phyloP scores from a whole-genome alignment of 1,140 invertebrate species.

The Teleopsis dalmanni region DNA sequence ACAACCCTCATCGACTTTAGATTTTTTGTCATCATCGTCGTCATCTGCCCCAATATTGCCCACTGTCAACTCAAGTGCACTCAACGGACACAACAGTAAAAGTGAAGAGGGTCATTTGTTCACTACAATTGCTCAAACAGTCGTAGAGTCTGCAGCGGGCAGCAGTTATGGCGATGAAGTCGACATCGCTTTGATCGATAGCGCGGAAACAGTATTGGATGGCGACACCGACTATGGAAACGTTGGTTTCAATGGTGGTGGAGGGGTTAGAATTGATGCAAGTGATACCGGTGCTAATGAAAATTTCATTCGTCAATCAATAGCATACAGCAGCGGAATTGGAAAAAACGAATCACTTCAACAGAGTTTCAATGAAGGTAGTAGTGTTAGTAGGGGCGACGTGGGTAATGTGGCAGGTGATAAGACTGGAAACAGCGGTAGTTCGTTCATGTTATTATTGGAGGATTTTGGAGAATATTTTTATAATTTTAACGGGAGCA shows the following conservation, averaged over 20 bases:
- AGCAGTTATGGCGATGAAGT: slow-evolving; percentile 9
- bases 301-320: slow-evolving; percentile 7
- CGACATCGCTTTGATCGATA: slow-evolving; percentile 35
- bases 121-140: neutral
- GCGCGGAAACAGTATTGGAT: slow-evolving; percentile 32
- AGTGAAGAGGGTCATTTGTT: neutral
- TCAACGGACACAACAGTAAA: slow-evolving; percentile 1
- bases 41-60: slow-evolving; percentile 3
- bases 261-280: slow-evolving; percentile 4
- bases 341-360: slow-evolving; percentile 1
- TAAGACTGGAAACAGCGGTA: slow-evolving; percentile 38
- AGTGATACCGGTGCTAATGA: slow-evolving; percentile 7
- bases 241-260: slow-evolving; percentile 24
- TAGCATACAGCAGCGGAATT: neutral
- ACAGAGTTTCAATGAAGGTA: slow-evolving; percentile 1
- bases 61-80: neutral
- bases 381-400: neutral
- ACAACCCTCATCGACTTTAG: neutral
- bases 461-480: slow-evolving; percentile 57
- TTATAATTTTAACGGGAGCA: slow-evolving; percentile 45
- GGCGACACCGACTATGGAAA: slow-evolving; percentile 30
- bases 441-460: slow-evolving; percentile 49
- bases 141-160: neutral
- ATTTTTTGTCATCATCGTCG: neutral
- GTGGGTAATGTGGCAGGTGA: neutral